Percentiles rank a stretch among this genome's conserved stretches.
Evolutionary conservation across 2,888 invertebrate genomes (phyloP).

Genomic region (Clusia tigrina): DNA sequence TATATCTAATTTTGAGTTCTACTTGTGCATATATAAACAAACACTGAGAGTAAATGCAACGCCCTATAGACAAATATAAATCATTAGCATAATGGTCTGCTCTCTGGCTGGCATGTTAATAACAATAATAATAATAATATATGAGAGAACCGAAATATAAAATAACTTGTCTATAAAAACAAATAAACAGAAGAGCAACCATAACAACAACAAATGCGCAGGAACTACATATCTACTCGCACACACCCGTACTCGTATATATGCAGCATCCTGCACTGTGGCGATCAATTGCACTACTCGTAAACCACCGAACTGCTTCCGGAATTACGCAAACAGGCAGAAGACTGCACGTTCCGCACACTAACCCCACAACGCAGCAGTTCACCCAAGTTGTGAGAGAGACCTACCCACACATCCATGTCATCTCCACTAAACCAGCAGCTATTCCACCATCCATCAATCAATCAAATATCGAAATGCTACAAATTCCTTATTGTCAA

Average conservation of each 20-base stretch:
- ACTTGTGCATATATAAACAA: too few species aligned
- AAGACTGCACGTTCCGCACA: too few species aligned
- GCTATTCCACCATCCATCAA: not conserved
- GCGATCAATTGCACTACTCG: not conserved
- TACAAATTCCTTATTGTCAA: conserved; percentile 62
- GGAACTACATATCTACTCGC: not conserved
- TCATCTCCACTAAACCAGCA: not conserved
- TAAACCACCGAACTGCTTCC: conserved; percentile 9
- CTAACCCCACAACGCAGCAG: not conserved
- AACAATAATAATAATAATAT: not conserved
- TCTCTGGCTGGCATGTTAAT: conserved; percentile 6
- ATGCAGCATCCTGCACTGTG: too few species aligned
- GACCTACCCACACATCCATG: not conserved
- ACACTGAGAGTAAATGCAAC: too few species aligned
- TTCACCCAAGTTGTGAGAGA: not conserved
- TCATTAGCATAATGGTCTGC: conserved; percentile 8
- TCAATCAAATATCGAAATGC: conserved; percentile 41
- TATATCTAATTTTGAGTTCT: too few species aligned
- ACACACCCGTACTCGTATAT: not conserved
- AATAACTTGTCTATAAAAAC: conserved; percentile 7
- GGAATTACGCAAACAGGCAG: not conserved
- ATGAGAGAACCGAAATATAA: not conserved
- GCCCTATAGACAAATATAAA: not conserved
- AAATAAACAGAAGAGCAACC: conserved; percentile 1
- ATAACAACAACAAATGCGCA: not conserved